Conservation (phyloP, 2,797 vertebrate species). For the Enteromius anoplus region DNA sequence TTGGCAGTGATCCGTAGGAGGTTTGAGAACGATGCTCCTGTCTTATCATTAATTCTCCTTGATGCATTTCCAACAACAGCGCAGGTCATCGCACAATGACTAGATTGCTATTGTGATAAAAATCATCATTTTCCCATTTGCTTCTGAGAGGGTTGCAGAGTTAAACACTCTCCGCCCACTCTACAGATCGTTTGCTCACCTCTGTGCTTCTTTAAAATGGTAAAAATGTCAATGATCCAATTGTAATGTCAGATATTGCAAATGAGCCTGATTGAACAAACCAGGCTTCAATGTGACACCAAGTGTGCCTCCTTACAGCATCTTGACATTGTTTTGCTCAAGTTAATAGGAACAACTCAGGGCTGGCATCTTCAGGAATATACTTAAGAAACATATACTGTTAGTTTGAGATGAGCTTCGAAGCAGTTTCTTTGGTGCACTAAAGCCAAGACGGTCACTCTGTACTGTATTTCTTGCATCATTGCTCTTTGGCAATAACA, state of each 20-base stretch:
- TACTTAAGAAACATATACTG: background rate
- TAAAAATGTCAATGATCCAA: constrained; percentile 3
- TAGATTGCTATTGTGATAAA: constrained; percentile 18
- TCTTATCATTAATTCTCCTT: constrained; percentile 46
- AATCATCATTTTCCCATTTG: constrained; percentile 27
- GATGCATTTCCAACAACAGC: constrained; percentile 43
- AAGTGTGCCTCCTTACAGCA: background rate
- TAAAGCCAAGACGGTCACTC: background rate
- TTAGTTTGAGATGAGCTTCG: background rate
- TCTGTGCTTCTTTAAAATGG: constrained; percentile 5
- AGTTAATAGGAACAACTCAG: background rate
- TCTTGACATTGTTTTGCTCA: background rate
- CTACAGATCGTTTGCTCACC: background rate
- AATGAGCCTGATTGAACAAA: constrained; percentile 1
- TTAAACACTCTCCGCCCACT: constrained; percentile 10
- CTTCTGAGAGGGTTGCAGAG: background rate
- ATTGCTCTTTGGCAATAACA: background rate
- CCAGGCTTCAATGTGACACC: background rate
- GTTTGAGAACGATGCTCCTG: constrained; percentile 44
- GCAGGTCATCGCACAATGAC: constrained; percentile 17
- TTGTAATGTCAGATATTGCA: constrained; percentile 22
- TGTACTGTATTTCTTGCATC: background rate
- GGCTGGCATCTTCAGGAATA: constrained; percentile 10
- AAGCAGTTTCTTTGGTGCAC: background rate
- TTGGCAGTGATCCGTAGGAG: constrained; percentile 40